Evolutionary conservation across 1,140 invertebrate genomes (phyloP), one percentile per base, ranked within the genome.

Genomic region (Drosophila paulistorum): DNA sequence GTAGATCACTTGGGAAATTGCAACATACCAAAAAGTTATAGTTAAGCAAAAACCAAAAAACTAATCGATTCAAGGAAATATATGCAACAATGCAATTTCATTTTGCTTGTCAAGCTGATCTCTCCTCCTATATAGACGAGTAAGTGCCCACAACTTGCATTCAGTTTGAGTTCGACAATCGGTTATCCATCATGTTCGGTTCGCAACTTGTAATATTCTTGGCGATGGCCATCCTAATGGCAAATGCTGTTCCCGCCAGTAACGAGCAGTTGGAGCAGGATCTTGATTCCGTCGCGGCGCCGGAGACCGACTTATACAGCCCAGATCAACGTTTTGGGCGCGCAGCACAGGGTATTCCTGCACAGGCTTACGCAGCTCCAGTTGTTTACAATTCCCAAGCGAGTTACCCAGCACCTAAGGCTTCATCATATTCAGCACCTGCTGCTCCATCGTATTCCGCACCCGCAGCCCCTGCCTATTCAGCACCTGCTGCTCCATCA

Each of bases 61-160:
- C 45, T 11, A 66, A 73, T 42, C 65, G 20, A 67, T 37, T 26
- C 42, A 69, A 76, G 7, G 23, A 10, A 26, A 33, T 45, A 67
- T 54, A 51, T 51, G 9, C 54, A 64, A 33, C 80, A 85, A 65
- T 68, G 69, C 42, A 78, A 76, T 76, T 70, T 51, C 66, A 75
- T 74, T 85, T 79, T 68, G 82, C 82, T 86, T 79, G 83, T 68
- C 33, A 42, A 20, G 48, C 69, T 7, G 17, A 13, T 58, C 76
- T 73, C 39, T 58, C 17, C 66, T 39, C 59, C 61, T 68, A 79
- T 86, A 86, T 79, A 86, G 45, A 3, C 17, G 45, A 86, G 70
- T 73, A 67, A 26, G 10, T 9, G 14, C 1, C 13, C 39, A 14
- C 20, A 42, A 26, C 5, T 2, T 26, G 13, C 5, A 67, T 30